Evolutionary conservation across 2,888 invertebrate species (phyloP), one percentile per base, ranked within the genome.

Genomic region (Panzeria rudis): DNA sequence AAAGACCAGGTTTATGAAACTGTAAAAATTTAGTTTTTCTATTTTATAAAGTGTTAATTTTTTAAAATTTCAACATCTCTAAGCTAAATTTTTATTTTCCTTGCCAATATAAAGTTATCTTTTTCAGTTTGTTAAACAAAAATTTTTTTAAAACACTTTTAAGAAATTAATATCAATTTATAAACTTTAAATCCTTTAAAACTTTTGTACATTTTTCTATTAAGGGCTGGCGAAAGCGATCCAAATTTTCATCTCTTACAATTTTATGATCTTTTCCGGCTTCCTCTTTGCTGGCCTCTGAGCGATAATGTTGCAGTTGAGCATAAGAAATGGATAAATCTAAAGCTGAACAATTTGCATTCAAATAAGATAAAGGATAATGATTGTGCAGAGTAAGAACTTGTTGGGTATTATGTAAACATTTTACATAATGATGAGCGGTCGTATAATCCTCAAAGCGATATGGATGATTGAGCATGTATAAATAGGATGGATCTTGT

Each of bases 391-490:
- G 93, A 59, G 96, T 96, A 59, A 97, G 94, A 79, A 97, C 97
- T 89, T 96, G 95, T 89, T 96, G 96, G 54, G 97, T 96, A 93
- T 97, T 96, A 93, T 97, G 97, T 94, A 97, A 97, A 92, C 97
- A 97, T 93, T 97, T 97, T 88, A 97, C 96, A 93, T 97, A 97
- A 92, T 96, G 96, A 87, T 97, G 96, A 1, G 97, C 97, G 92
- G 96, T 96, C n/a, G 97, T 97, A 93, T 96, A 97, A 93, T 97
- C 97, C 89, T 95, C 95, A 85, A 97, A 95, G 87, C 97, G 94
- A 92, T 96, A 96, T 64, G 97, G 96, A 93, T 97, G 97, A 93
- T 97, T 97, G 89, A 97, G 92, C 97, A 97, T 97, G 93, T 97
- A 97, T 95, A 97, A 95, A 92, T 97, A 96, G 87, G 94, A 94